Evolutionary conservation across 2,113 vertebrate species (phyloP).

Genomic region (Aptenodytes forsteri): DNA sequence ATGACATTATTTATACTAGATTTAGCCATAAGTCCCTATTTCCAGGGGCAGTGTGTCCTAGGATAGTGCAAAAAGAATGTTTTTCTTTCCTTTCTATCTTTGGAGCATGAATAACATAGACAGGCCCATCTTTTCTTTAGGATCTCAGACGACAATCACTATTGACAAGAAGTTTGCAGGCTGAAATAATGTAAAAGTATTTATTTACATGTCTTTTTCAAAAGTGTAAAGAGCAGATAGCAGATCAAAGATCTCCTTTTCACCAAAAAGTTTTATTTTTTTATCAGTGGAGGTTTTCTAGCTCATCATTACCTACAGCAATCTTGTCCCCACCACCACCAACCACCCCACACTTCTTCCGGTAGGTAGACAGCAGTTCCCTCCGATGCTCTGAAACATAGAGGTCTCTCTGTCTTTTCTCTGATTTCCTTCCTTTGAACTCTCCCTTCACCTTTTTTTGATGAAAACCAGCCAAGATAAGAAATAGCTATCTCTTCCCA

Average conservation of each 20-base stretch:
- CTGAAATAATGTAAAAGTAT: background rate
- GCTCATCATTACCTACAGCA: background rate
- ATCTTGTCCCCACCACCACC: background rate
- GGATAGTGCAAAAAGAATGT: conserved; percentile 19
- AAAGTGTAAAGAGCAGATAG: background rate
- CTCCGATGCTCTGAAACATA: background rate
- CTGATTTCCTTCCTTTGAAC: conserved; percentile 38
- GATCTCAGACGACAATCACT: background rate
- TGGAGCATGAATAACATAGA: background rate
- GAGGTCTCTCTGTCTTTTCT: background rate
- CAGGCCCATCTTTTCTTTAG: background rate
- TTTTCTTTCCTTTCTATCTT: conserved; percentile 7
- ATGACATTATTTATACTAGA: conserved; percentile 17
- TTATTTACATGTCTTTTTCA: background rate
- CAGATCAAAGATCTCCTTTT: background rate
- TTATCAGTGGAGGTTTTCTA: background rate
- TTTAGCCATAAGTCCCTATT: background rate
- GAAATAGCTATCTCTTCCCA: conserved; percentile 41
- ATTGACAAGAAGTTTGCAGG: background rate
- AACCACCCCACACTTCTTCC: background rate
- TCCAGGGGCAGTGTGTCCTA: background rate
- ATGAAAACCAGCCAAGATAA: conserved; percentile 51
- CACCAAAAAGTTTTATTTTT: background rate
- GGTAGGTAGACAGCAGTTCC: background rate
- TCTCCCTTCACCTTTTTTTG: conserved; percentile 17